These are phyloP conservation scores for Mechanitis messenoides DNA, from an alignment of 2,888 invertebrate genomes.

Conservation along the genomic window DNA sequence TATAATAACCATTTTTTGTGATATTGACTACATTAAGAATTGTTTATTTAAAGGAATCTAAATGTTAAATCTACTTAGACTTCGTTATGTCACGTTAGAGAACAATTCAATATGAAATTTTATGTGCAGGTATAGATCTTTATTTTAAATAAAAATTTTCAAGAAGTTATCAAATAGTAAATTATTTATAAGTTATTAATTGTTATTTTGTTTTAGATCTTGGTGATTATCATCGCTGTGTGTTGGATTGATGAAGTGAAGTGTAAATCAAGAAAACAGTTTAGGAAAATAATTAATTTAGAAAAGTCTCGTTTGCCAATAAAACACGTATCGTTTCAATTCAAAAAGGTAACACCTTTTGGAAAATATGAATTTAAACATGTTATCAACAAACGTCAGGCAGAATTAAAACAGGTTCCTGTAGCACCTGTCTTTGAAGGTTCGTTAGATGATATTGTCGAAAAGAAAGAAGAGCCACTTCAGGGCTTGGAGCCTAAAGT, in stretches of 20 bases:
- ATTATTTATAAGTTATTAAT: neutral
- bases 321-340: slow-evolving; percentile 43
- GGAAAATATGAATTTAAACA: slow-evolving; percentile 43
- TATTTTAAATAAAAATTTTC: slow-evolving; percentile 1
- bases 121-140: slow-evolving; percentile 21
- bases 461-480: slow-evolving; percentile 6
- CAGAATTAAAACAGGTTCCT: slow-evolving; percentile 15
- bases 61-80: slow-evolving; percentile 12
- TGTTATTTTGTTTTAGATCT: slow-evolving; percentile 27
- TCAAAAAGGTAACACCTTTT: slow-evolving; percentile 50
- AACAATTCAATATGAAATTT: slow-evolving; percentile 22
- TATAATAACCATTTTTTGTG: slow-evolving; percentile 18
- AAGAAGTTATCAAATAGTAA: neutral
- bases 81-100: slow-evolving; percentile 11
- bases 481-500: slow-evolving; percentile 19
- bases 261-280: slow-evolving; percentile 28
- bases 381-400: slow-evolving; percentile 37
- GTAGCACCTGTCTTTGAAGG: slow-evolving; percentile 16
- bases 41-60: slow-evolving; percentile 24
- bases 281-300: slow-evolving; percentile 46
- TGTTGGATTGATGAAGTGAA: slow-evolving; percentile 28
- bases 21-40: slow-evolving; percentile 17
- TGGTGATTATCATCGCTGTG: slow-evolving; percentile 33
- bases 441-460: slow-evolving; percentile 10
- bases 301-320: slow-evolving; percentile 42